These are phyloP conservation scores for Sebastiscus tertius DNA, from an alignment of 2,797 vertebrate genomes.

Conservation along the genomic window DNA sequence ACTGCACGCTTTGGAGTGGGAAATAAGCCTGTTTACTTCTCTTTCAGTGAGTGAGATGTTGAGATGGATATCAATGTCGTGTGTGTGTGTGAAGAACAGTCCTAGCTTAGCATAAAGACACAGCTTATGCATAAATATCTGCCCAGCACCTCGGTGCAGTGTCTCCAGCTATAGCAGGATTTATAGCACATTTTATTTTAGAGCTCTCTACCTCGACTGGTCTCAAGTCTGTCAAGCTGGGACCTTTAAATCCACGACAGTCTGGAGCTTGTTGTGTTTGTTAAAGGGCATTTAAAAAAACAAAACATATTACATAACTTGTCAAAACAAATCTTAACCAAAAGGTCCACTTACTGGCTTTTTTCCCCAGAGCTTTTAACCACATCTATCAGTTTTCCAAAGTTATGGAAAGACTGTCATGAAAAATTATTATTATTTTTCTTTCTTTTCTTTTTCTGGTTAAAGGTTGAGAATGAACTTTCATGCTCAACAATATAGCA, in stretches of 20 bases:
- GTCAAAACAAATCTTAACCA: background rate
- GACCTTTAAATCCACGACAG: background rate
- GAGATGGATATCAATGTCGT: background rate
- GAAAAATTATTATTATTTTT: background rate
- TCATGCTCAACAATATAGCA: too few species aligned
- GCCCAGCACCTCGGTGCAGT: too few species aligned
- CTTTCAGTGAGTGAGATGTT: background rate
- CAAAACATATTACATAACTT: too few species aligned
- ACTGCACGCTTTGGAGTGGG: too few species aligned
- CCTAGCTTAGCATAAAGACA: background rate
- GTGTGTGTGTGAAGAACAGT: background rate
- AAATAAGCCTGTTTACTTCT: background rate
- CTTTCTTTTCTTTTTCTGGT: background rate
- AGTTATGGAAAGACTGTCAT: background rate
- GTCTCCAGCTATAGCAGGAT: too few species aligned
- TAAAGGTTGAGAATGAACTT: too few species aligned
- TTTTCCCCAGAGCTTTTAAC: background rate
- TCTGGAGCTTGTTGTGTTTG: background rate
- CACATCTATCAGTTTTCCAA: background rate
- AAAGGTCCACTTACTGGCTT: background rate
- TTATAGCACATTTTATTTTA: too few species aligned
- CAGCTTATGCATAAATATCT: too few species aligned
- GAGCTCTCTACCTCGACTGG: background rate
- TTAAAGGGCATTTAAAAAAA: accelerated
- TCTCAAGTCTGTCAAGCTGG: background rate